Base-by-base conservation (phyloP, 2,113 vertebrate species). In the Psilopsiagon aymara region DNA sequence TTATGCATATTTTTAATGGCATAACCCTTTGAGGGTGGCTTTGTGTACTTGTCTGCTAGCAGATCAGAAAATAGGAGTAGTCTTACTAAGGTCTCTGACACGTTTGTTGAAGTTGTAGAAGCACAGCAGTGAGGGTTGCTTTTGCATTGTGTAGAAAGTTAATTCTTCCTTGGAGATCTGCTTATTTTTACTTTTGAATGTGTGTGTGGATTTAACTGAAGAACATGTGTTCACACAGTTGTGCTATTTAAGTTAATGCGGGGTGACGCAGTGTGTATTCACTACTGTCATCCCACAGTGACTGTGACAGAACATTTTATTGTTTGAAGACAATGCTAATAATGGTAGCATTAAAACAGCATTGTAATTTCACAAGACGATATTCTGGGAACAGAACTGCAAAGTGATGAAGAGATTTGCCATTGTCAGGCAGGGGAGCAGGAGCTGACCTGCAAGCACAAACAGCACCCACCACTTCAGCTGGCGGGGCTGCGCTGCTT, bases 321-420 rank as follows among this genome's bases (percentile, higher is more conserved):
- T 94, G 88, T 92, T 86, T 86, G 81, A 88, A 92, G 94, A 92
- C 94, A 89, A 89, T 82, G 92, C 77, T 73, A 60, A 62, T 89
- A 84, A 81, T 51, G 83, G 44, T 60, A 66, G 86, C 66, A 10
- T 88, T 90, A 68, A 95, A 83, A n/a, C 20, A 3, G 17, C 6
- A 0, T 29, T 57, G 23, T 80, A 70, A 33, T 94, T 92, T 94
- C 62, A 66, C 44, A 41, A 31, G 69, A 43, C 1, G 1, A 8
- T 78, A 28, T 27, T 93, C 73, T 44, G 9, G 92, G 92, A 70
- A 57, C 83, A 76, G 91, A 94, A 39, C 91, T 60, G 66, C 6
- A 1, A 47, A 79, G n/a, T 63, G 80, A 53, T 41, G 60, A 41
- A 76, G 74, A 74, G 59, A 27, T 79, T 83, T 66, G 66, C 80